These are phyloP conservation scores for Ammodytes marinus DNA, from an alignment of 2,113 vertebrate genomes.

Conservation along the genomic window DNA sequence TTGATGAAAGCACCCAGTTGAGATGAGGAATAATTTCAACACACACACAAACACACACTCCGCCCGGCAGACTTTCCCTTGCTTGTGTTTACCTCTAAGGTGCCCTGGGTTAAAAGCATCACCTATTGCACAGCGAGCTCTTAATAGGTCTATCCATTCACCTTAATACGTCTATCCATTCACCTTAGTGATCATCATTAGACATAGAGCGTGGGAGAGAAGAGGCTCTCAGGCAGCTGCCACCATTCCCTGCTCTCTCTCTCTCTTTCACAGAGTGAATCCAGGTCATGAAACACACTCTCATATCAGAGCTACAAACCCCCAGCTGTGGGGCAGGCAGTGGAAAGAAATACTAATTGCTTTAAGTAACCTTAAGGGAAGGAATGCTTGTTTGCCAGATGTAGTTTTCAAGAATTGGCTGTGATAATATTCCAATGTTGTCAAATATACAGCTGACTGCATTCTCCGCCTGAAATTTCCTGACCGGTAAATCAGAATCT, in stretches of 20 bases:
- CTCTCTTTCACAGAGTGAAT: conserved; percentile 7
- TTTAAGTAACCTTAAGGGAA: conserved; percentile 39
- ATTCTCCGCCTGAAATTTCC: background rate
- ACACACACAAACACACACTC: background rate
- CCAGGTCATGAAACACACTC: conserved; percentile 49
- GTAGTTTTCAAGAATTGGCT: conserved; percentile 47
- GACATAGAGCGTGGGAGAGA: conserved; percentile 22
- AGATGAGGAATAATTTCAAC: conserved; percentile 30
- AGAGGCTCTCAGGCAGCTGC: conserved; percentile 39
- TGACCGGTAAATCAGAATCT: too few relatives aligned
- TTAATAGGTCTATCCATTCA: conserved; percentile 52
- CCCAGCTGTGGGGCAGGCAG: conserved; percentile 52
- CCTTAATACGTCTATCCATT: conserved; percentile 55
- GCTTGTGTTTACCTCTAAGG: conserved; percentile 38
- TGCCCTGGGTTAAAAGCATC: conserved; percentile 32
- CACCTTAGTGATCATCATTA: conserved; percentile 72
- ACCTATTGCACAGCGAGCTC: conserved; percentile 31
- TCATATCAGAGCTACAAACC: conserved; percentile 35
- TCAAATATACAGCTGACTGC: conserved; percentile 32
- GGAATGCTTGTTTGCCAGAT: conserved; percentile 47
- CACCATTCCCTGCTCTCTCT: conserved; percentile 35
- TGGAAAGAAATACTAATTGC: conserved; percentile 40
- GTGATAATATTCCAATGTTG: conserved; percentile 49
- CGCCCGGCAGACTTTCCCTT: conserved; percentile 4
- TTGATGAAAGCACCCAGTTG: conserved; percentile 18